Evolutionary conservation across 2,797 vertebrate genomes (phyloP).

Genomic region (Xenentodon cancila): DNA sequence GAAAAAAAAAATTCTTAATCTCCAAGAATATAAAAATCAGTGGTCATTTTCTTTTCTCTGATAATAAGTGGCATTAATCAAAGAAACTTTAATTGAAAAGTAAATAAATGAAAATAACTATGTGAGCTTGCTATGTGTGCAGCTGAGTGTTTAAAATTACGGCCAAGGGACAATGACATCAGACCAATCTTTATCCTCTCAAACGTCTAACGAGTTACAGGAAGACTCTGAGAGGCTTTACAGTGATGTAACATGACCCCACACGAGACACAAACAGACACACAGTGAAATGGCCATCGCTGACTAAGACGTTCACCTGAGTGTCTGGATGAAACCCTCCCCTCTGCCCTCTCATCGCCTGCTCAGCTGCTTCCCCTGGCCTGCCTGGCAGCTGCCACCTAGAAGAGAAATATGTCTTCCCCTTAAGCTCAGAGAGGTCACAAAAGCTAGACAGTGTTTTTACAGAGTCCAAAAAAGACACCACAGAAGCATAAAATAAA

Average conservation of each 20-base stretch:
- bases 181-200: conserved; percentile 62
- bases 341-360: conserved; percentile 11
- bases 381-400: conserved; percentile 6
- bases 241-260: conserved; percentile 61
- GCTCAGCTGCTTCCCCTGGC: conserved; percentile 14
- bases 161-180: conserved; percentile 63
- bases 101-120: background rate
- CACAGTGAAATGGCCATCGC: conserved; percentile 29
- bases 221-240: conserved; percentile 66
- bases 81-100: background rate
- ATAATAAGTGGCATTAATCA: background rate
- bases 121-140: conserved; percentile 15
- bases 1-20: no score
- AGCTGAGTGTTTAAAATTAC: conserved; percentile 27
- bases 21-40: no score
- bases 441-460: background rate
- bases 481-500: conserved; percentile 11
- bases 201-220: conserved; percentile 44
- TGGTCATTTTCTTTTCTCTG: background rate
- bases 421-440: conserved; percentile 21
- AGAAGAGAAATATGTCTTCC: conserved; percentile 7
- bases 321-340: conserved; percentile 33
- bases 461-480: conserved; percentile 4
- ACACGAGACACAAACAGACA: conserved; percentile 28
- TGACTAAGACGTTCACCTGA: conserved; percentile 34